These are phyloP conservation scores for Morus bassanus DNA, from an alignment of 2,797 vertebrate species.

Conservation along the genomic window DNA sequence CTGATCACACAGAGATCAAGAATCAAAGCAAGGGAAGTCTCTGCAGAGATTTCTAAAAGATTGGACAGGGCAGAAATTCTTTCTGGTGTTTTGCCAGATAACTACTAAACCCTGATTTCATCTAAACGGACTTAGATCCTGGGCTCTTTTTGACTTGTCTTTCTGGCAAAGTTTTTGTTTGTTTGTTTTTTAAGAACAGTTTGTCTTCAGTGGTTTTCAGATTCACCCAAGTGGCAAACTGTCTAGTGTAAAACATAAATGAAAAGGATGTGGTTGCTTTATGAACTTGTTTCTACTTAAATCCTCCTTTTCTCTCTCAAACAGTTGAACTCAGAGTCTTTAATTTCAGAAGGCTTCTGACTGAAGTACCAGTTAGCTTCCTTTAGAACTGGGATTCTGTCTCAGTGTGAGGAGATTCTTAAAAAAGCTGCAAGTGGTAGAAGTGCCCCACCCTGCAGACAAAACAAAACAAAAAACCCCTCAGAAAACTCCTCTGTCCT, in stretches of 20 bases:
- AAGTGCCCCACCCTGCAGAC: background rate
- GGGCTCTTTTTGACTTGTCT: background rate
- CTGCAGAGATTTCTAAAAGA: conserved; percentile 2
- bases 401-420: background rate
- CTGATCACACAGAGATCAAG: background rate
- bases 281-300: conserved; percentile 13
- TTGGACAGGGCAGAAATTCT: background rate
- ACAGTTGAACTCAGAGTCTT: background rate
- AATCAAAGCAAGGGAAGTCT: conserved; percentile 34
- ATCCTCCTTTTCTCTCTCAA: conserved; percentile 12
- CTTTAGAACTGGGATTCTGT: background rate
- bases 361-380: background rate
- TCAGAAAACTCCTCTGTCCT: conserved; percentile 55
- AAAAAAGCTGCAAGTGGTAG: conserved; percentile 2
- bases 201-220: conserved; percentile 15
- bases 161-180: background rate
- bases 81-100: conserved; percentile 10
- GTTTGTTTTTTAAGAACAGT: background rate
- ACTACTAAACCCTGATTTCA: background rate
- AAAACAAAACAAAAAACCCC: background rate
- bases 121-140: background rate
- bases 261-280: conserved; percentile 35
- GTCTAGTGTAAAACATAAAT: background rate
- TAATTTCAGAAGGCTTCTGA: conserved; percentile 37
- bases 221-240: conserved; percentile 30